Evolutionary conservation across 2,113 vertebrate species (phyloP).

Genomic region (Gasterosteus nipponicus): DNA sequence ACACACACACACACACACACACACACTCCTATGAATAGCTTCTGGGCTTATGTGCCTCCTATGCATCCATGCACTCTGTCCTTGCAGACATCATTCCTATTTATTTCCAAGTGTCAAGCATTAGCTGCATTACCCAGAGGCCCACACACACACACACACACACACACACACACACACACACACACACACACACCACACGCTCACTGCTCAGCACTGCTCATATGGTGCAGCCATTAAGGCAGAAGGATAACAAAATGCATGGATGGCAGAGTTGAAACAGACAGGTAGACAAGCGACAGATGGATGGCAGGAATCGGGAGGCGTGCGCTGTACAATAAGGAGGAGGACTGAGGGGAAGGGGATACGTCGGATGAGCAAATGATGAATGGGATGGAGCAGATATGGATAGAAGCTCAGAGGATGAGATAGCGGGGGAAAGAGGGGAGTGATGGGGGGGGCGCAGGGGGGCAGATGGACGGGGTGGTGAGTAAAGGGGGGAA

Average conservation of each 20-base stretch:
- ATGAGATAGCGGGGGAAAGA: conserved; percentile 16
- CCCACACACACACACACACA: conserved; percentile 31
- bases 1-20: conserved; percentile 20
- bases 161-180: conserved; percentile 38
- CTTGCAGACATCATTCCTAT: conserved; percentile 74
- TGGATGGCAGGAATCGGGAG: conserved; percentile 28
- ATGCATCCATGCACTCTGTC: conserved; percentile 73
- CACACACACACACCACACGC: conserved; percentile 38
- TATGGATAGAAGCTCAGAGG: conserved; percentile 33
- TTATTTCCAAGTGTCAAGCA: conserved; percentile 68
- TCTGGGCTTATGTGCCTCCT: conserved; percentile 62
- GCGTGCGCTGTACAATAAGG: background rate
- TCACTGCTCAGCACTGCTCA: conserved; percentile 52
- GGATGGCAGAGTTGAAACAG: conserved; percentile 38
- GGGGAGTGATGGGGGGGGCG: conserved; percentile 30
- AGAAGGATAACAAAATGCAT: conserved; percentile 50
- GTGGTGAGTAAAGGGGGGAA: conserved; percentile 42
- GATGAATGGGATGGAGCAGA: conserved; percentile 28
- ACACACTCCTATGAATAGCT: conserved; percentile 44
- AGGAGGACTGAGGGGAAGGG: conserved; percentile 14
- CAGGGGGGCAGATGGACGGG: conserved; percentile 58
- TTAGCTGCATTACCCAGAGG: conserved; percentile 62
- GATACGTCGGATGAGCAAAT: conserved; percentile 14
- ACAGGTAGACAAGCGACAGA: conserved; percentile 40
- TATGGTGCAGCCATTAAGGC: conserved; percentile 66